Percentiles rank a stretch among this genome's conserved stretches.
phyloP scores from a whole-genome alignment of 2,888 invertebrate species.

The Protophormia terraenovae region DNA sequence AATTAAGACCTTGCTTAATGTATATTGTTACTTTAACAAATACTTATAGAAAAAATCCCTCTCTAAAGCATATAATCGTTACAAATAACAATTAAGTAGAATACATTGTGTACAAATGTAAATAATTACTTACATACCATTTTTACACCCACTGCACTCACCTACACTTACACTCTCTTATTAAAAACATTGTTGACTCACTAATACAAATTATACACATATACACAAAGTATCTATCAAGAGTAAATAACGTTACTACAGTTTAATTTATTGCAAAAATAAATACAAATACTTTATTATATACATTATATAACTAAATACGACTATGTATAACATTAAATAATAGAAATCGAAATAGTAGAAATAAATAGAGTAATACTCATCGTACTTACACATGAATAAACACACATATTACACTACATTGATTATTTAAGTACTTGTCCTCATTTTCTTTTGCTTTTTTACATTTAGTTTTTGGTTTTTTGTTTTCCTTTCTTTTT shows the following conservation, averaged over 20 bases:
- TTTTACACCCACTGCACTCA: neutral
- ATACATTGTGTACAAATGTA: neutral
- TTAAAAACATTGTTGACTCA: neutral
- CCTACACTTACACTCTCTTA: neutral
- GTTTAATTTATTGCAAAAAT: conserved; percentile 14
- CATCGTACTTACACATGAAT: conserved; percentile 10
- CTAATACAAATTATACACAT: too few relatives aligned
- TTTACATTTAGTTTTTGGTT: neutral
- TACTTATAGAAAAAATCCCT: too few relatives aligned
- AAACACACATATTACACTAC: conserved; percentile 41
- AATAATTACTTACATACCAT: conserved; percentile 20
- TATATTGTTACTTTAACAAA: too few relatives aligned
- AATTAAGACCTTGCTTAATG: too few relatives aligned
- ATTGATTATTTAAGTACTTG: conserved; percentile 51
- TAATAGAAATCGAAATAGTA: neutral
- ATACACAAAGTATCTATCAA: conserved; percentile 9
- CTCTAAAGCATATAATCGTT: conserved; percentile 4
- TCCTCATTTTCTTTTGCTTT: conserved; percentile 23
- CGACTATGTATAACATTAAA: too few relatives aligned
- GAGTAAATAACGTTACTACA: neutral
- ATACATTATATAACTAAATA: too few relatives aligned
- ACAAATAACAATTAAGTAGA: neutral
- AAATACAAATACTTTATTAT: conserved; percentile 17
- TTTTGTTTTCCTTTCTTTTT: neutral
- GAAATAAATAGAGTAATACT: conserved; percentile 1